Base-by-base conservation (phyloP, 2,797 vertebrate species). In the Hafferia zeledoni region DNA sequence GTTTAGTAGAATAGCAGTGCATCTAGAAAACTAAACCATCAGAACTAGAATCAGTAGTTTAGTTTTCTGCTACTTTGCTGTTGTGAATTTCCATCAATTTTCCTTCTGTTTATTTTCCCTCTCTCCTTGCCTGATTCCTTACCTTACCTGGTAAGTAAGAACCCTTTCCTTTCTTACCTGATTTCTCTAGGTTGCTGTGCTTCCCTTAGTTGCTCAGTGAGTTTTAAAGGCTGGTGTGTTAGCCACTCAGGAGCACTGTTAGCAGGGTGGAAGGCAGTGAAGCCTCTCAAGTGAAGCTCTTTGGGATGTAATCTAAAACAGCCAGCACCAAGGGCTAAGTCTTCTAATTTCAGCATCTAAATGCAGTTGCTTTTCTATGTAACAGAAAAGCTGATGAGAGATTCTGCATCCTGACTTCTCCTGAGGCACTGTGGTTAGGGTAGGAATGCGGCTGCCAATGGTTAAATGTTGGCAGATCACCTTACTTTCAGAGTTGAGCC, bases 191-290 rank as follows among this genome's bases (percentile, higher is more conserved):
- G 19, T 56, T 35, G 31, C 30, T 13, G 4, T 37, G 9, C 33
- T 78, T 35, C 35, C 13, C 11, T 59, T 78, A 25, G 53, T 27
- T 67, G 35, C 39, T 35, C 60, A 74, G 10, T 25, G n/a, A 18
- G 4, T 89, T 82, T 75, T 61, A 55, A 50, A 82, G 27, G 39
- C 41, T 69, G 27, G 2, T 11, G 30, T 72, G 28, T 72, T 82
- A 55, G 28, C 59, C 7, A 13, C 30, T 72, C 0, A 0, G 9
- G 18, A 44, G n/a, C 47, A 10, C 13, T 68, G 8, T 37, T 53
- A 50, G 28, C 14, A 50, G 35, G 28, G 33, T 43, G 35, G 39
- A 57, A 59, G n/a, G 69, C 31, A 47, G 50, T 19, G 25, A 67
- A n/a, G 11, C 50, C 52, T 50, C 52, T 63, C 47, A 52, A 0